These are phyloP conservation scores for Staurois parvus DNA, from an alignment of 2,797 vertebrate species.

Conservation along the genomic window DNA sequence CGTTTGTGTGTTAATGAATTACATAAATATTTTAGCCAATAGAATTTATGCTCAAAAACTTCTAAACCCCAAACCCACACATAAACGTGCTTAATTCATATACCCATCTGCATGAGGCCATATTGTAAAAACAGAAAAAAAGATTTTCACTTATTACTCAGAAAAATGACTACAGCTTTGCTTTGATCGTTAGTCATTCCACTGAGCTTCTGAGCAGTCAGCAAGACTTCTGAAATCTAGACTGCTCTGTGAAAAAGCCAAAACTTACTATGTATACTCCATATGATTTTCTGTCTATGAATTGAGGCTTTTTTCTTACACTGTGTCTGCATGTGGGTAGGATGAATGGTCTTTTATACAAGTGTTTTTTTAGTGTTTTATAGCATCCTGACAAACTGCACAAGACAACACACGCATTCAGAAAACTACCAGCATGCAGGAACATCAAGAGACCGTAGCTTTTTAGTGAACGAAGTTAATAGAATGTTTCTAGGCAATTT, in stretches of 20 bases:
- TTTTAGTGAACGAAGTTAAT: neutral
- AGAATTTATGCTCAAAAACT: too few relatives aligned
- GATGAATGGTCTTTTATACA: conserved; percentile 48
- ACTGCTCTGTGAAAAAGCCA: neutral
- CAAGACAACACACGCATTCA: conserved; percentile 8
- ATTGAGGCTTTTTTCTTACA: conserved; percentile 22
- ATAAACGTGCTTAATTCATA: too few relatives aligned
- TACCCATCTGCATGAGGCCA: too few relatives aligned
- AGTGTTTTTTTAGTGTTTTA: conserved; percentile 45
- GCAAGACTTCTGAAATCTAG: neutral
- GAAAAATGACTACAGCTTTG: neutral
- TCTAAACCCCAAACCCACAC: too few relatives aligned
- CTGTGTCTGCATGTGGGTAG: conserved; percentile 20
- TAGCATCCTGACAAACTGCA: conserved; percentile 33
- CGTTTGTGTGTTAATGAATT: too few relatives aligned
- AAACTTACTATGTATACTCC: conserved; percentile 16
- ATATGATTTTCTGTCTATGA: conserved; percentile 40
- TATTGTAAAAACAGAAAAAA: neutral
- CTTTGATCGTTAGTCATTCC: conserved; percentile 2
- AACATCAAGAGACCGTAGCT: neutral
- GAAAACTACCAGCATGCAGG: neutral
- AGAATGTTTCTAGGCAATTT: neutral
- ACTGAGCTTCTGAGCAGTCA: neutral
- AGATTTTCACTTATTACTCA: neutral
- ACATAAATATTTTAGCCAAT: too few relatives aligned